Base-by-base conservation (phyloP, 2,888 invertebrate species). In the Pemphredon lugubris region DNA sequence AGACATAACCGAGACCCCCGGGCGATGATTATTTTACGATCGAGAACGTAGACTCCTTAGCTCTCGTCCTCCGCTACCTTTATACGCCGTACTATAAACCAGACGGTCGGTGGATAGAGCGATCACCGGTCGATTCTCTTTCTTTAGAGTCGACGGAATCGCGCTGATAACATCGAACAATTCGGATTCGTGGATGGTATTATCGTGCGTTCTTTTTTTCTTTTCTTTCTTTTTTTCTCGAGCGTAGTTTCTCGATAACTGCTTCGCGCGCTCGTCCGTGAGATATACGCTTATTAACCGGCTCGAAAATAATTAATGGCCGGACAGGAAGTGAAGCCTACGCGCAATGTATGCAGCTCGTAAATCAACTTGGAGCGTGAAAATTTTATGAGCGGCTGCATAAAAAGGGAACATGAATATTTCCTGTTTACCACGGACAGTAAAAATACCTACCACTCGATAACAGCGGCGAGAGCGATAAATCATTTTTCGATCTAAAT, bases 1-100 rank as follows among this genome's bases (percentile, higher is more conserved):
- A 58, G 61, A 74, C 61, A 59, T 66, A 65, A 64, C 50, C 45
- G 68, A 16, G 32, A 32, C 51, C 77, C 60, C 44, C 47, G 48
- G 64, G 64, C 73, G 69, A 73, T 78, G 79, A 82, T 82, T 82
- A 79, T 82, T 82, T 77, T 69, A 55, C 73, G 68, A 80, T 76
- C 71, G 61, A 37, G 30, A 42, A 40, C 37, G 18, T 20, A 57
- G 23, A 18, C 54, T 20, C 14, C 53, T 21, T 21, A 3, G 1
- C 13, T 21, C 44, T 26, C 51, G 26, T 30, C 51, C 11, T 39
- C 34, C 7, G 30, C 42, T 37, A 48, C 16, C n/a, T 48, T 66
- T 51, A 18, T 37, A 34, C 42, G 30, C 14, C 48, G 51, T 59
- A 57, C 64, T 59, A 37, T 50, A 21, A 18, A 4, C 18, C 50